These are phyloP conservation scores for Hemicentrotus pulcherrimus DNA, from an alignment of 35 echinoderm and acorn worm genomes.

Conservation along the genomic window DNA sequence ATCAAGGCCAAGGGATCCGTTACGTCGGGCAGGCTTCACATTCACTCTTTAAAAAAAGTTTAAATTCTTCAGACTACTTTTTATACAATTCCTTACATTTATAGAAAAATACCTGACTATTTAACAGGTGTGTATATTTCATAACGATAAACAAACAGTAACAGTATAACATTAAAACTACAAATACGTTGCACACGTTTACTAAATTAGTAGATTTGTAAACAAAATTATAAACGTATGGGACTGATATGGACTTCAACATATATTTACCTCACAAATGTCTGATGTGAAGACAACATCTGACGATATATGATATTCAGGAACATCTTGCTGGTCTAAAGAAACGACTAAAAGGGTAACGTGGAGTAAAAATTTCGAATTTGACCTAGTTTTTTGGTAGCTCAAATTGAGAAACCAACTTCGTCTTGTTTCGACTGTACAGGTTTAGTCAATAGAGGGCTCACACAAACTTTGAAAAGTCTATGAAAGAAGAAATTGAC, in stretches of 20 bases:
- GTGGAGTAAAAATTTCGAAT: background rate
- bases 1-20: too few relatives aligned
- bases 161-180: too few relatives aligned
- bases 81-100: too few relatives aligned
- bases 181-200: too few relatives aligned
- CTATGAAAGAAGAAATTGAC: too few relatives aligned
- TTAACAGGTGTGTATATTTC: too few relatives aligned
- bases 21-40: too few relatives aligned
- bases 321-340: background rate
- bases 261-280: background rate
- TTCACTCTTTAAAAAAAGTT: too few relatives aligned
- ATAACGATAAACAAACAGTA: too few relatives aligned
- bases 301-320: background rate
- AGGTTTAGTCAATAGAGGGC: background rate
- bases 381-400: background rate
- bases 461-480: background rate
- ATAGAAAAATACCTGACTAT: too few relatives aligned
- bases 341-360: background rate
- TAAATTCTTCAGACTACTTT: too few relatives aligned
- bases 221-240: background rate
- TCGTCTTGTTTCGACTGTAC: background rate
- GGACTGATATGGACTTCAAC: background rate
- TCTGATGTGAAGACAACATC: conserved; percentile 9
- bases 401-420: background rate
- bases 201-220: too few relatives aligned